Percentiles rank a stretch among this genome's conserved stretches.
Evolutionary conservation across 2,888 invertebrate species (phyloP).

Genomic region (Stenolophus ochropezus): DNA sequence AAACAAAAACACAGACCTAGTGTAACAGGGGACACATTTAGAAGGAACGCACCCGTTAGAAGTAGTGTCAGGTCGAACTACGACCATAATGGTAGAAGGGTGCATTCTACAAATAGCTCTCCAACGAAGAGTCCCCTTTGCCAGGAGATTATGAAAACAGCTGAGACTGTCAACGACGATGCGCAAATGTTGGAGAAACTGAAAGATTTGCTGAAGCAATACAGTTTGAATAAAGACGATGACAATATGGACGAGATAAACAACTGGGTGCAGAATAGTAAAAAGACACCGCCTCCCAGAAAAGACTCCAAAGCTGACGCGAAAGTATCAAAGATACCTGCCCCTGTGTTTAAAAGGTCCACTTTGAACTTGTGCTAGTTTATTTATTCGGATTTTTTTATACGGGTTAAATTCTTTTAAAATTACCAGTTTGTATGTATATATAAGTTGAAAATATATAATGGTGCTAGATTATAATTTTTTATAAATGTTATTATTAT

Average conservation of each 20-base stretch:
- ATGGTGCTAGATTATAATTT: slow-evolving; percentile 48
- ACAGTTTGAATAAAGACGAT: slow-evolving; percentile 77
- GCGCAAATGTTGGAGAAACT: slow-evolving; percentile 84
- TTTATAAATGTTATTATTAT: slow-evolving; percentile 37
- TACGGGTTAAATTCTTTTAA: not conserved
- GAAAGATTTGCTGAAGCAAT: slow-evolving; percentile 81
- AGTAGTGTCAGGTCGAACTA: slow-evolving; percentile 70
- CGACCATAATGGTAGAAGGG: slow-evolving; percentile 73
- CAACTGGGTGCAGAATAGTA: slow-evolving; percentile 84
- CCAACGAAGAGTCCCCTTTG: slow-evolving; percentile 81
- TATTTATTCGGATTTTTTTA: not conserved
- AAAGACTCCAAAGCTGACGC: slow-evolving; percentile 75
- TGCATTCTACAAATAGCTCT: slow-evolving; percentile 77
- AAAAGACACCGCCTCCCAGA: slow-evolving; percentile 72
- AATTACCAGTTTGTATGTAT: slow-evolving; percentile 3
- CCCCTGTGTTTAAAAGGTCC: slow-evolving; percentile 68
- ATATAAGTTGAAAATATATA: slow-evolving; percentile 36
- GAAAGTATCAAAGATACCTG: slow-evolving; percentile 75
- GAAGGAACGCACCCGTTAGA: slow-evolving; percentile 74
- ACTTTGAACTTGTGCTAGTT: slow-evolving; percentile 53
- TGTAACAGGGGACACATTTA: slow-evolving; percentile 80
- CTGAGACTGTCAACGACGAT: slow-evolving; percentile 84
- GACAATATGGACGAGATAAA: slow-evolving; percentile 79
- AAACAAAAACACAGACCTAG: slow-evolving; percentile 73
- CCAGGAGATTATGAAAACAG: slow-evolving; percentile 83